A percentile compares a stretch with the other conserved stretches of the same genome.
Evolutionary conservation across 92 coral and sea anemone genomes (phyloP).

Genomic region (Plumapathes pennacea): DNA sequence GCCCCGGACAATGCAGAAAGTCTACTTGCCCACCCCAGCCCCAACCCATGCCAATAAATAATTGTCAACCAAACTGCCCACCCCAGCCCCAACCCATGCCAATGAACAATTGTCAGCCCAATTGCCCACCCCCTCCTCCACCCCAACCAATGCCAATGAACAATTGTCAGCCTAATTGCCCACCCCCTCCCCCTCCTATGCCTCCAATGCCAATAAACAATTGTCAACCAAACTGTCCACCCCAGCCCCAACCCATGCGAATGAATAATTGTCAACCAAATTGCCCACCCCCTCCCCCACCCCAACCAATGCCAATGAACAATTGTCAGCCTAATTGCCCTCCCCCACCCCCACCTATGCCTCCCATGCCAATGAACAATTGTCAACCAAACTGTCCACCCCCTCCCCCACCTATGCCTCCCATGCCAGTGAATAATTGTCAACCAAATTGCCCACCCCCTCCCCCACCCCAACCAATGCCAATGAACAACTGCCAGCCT

Average conservation of each 20-base stretch:
- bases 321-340: slow-evolving; percentile 33
- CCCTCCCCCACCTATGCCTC: slow-evolving; percentile 48
- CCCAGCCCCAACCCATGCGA: slow-evolving; percentile 56
- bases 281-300: slow-evolving; percentile 45
- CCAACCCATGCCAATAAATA: slow-evolving; percentile 48
- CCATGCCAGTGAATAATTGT: slow-evolving; percentile 71
- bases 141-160: slow-evolving; percentile 44
- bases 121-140: slow-evolving; percentile 46
- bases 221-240: slow-evolving; percentile 43
- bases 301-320: slow-evolving; percentile 43
- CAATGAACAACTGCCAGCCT: slow-evolving; percentile 64
- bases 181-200: slow-evolving; percentile 71
- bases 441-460: slow-evolving; percentile 70
- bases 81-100: slow-evolving; percentile 59
- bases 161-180: slow-evolving; percentile 21
- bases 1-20: slow-evolving; percentile 83
- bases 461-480: slow-evolving; percentile 76
- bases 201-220: slow-evolving; percentile 38
- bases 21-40: slow-evolving; percentile 74
- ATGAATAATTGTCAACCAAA: too few species aligned
- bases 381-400: slow-evolving; percentile 54
- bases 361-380: slow-evolving; percentile 33
- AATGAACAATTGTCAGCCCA: too few species aligned
- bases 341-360: slow-evolving; percentile 67
- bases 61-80: slow-evolving; percentile 42